Evolutionary conservation across 1,140 invertebrate genomes (phyloP).

Genomic region (Zaprionus camerounensis): DNA sequence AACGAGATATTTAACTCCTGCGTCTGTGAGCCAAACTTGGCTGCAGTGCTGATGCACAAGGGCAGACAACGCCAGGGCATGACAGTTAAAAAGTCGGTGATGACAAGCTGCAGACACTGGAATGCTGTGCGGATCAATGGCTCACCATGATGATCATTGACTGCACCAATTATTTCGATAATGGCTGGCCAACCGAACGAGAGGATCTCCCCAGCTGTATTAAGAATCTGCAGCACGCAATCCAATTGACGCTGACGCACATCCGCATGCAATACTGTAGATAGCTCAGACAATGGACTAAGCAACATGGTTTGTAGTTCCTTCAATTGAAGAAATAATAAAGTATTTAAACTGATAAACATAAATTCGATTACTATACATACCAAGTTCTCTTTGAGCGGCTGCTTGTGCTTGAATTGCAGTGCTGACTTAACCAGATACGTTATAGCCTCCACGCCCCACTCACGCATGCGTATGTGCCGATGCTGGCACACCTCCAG

Average conservation of each 20-base stretch:
- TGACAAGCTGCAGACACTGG: conserved; percentile 97
- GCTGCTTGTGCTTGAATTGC: conserved; percentile 93
- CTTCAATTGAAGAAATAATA: conserved; percentile 79
- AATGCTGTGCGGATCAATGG: conserved; percentile 96
- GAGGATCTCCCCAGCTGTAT: conserved; percentile 95
- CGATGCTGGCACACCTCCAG: conserved; percentile 98
- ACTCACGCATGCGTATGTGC: conserved; percentile 97
- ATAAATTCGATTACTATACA: conserved; percentile 25
- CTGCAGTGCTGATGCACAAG: conserved; percentile 96
- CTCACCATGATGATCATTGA: conserved; percentile 96
- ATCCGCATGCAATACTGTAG: conserved; percentile 94
- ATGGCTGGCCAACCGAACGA: conserved; percentile 97
- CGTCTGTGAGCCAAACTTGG: conserved; percentile 98
- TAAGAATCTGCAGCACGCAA: conserved; percentile 96
- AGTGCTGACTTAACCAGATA: conserved; percentile 97
- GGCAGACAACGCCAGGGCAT: conserved; percentile 95
- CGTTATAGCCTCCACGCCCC: conserved; percentile 98
- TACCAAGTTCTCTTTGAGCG: conserved; percentile 93
- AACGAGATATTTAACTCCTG: conserved; percentile 99
- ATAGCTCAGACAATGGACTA: conserved; percentile 95
- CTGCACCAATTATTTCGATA: conserved; percentile 96
- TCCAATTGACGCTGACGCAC: conserved; percentile 97
- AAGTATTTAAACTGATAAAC: not conserved
- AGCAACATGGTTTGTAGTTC: conserved; percentile 94
- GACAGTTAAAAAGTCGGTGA: conserved; percentile 97